Base-by-base conservation (phyloP, 2,113 vertebrate genomes). In the Peucedramus taeniatus region DNA sequence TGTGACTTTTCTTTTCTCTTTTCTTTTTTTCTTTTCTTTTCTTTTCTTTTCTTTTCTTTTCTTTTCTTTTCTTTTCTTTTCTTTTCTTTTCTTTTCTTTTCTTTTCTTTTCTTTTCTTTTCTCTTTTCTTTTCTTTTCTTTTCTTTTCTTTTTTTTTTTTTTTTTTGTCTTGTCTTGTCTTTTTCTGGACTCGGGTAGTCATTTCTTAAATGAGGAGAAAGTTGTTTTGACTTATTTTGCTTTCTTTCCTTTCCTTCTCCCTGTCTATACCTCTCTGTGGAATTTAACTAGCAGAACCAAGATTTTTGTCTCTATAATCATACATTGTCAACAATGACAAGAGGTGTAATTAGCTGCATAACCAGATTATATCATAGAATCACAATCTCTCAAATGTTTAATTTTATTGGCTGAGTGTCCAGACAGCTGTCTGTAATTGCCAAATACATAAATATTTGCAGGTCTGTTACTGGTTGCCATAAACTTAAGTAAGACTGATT, bases 341-440 rank as follows among this genome's bases (percentile, higher is more conserved):
- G 71, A 81, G 60, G 31, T 93, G 77, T 93, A 96, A 94, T 95
- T 93, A 96, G 64, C 51, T 96, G 86, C 83, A 66, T 89, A 95
- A 96, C 63, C 56, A 94, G 79, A 91, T 90, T 92, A 78, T 92
- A 88, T 94, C 31, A 45, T 20, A 90, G 83, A 86, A 83, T 89
- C 35, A 22, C 35, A 86, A 0, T 93, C 60, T 95, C 85, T 80
- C 51, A 49, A 57, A 56, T 71, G 64, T 94, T 93, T 96, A 40
- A 75, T 81, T 94, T 40, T 24, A 59, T 45, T 93, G 88, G 47
- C 90, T 88, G 31, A 66, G 60, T 83, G 90, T 96, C 68, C 88
- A 89, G 85, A 88, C 72, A 90, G 60, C 71, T 71, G 63, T 28
- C 49, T 0, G 0, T 79, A 71, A 90, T 83, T 78, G 83, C 88